A percentile compares a stretch with the other conserved stretches of the same genome.
Conservation (phyloP, 2,797 vertebrate genomes). For the Typhlichthys subterraneus region DNA sequence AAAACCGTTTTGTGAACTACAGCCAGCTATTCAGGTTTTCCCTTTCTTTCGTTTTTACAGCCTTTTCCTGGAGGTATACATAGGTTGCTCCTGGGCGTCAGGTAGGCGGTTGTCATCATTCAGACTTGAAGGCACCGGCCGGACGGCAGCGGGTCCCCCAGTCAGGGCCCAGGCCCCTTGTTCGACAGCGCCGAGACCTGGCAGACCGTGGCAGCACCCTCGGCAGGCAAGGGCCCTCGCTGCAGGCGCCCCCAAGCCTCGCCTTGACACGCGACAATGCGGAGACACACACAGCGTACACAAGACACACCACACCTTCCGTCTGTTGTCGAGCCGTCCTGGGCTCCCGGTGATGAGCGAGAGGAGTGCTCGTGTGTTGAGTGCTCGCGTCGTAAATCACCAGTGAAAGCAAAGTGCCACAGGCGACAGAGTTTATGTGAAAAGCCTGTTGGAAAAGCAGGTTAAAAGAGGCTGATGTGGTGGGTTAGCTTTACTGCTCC, state of each 20-base stretch:
- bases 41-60: constrained; percentile 26
- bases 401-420: constrained; percentile 42
- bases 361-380: constrained; percentile 34
- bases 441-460: constrained; percentile 22
- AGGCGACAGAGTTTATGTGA: constrained; percentile 34
- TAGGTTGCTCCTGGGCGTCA: constrained; percentile 58
- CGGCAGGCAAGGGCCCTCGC: no score
- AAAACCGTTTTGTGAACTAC: neutral
- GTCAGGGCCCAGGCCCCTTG: constrained; percentile 54
- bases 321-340: constrained; percentile 37
- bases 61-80: constrained; percentile 36
- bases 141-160: constrained; percentile 49
- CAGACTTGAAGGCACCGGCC: constrained; percentile 70
- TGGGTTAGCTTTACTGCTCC: constrained; percentile 20
- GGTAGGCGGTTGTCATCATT: constrained; percentile 73
- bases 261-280: no score
- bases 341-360: constrained; percentile 65
- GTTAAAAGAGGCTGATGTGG: constrained; percentile 30
- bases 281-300: neutral
- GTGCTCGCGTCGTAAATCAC: constrained; percentile 55
- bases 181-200: constrained; percentile 22
- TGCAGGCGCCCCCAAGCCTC: no score
- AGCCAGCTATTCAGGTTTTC: neutral
- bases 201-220: neutral
- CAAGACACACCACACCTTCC: constrained; percentile 11